Percentiles rank a stretch among this genome's conserved stretches.
phyloP scores from a whole-genome alignment of 2,888 invertebrate genomes.

The Cloeon dipterum region DNA sequence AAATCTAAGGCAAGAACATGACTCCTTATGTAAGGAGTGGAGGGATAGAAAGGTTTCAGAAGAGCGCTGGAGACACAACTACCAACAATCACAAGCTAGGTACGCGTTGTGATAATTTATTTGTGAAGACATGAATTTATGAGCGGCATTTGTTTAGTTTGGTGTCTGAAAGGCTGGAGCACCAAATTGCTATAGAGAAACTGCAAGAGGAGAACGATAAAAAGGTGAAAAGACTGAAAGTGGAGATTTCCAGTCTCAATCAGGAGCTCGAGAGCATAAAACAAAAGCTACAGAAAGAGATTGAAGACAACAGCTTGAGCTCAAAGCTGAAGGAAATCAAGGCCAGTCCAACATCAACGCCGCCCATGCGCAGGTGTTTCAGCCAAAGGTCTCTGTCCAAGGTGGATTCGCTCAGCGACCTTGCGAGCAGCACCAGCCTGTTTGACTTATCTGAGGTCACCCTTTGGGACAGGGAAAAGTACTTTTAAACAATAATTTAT shows the following conservation, averaged over 20 bases:
- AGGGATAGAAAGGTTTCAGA: slow-evolving; percentile 6
- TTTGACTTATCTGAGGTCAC: slow-evolving; percentile 15
- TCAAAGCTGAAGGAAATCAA: slow-evolving; percentile 48
- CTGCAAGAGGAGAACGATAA: slow-evolving; percentile 13
- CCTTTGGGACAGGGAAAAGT: background rate
- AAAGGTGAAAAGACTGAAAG: slow-evolving; percentile 7
- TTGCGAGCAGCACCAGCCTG: slow-evolving; percentile 35
- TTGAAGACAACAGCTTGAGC: slow-evolving; percentile 59
- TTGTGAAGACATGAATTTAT: background rate
- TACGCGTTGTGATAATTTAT: background rate
- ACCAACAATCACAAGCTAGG: slow-evolving; percentile 8
- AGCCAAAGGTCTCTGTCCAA: slow-evolving; percentile 17
- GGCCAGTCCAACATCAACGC: slow-evolving; percentile 19
- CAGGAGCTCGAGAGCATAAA: slow-evolving; percentile 15
- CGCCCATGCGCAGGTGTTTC: slow-evolving; percentile 15
- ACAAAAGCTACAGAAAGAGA: slow-evolving; percentile 39
- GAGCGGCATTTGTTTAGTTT: background rate
- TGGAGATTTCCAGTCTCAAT: background rate
- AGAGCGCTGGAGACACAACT: slow-evolving; percentile 8
- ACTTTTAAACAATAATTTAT: background rate
- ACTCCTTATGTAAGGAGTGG: slow-evolving; percentile 8
- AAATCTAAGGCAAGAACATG: slow-evolving; percentile 14
- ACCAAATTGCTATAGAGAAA: slow-evolving; percentile 38
- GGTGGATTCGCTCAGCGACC: slow-evolving; percentile 54
- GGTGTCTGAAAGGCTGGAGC: slow-evolving; percentile 7